Percentiles rank a stretch among this genome's conserved stretches.
phyloP scores from a whole-genome alignment of 2,113 vertebrate genomes.

The Peromyscus leucopus region DNA sequence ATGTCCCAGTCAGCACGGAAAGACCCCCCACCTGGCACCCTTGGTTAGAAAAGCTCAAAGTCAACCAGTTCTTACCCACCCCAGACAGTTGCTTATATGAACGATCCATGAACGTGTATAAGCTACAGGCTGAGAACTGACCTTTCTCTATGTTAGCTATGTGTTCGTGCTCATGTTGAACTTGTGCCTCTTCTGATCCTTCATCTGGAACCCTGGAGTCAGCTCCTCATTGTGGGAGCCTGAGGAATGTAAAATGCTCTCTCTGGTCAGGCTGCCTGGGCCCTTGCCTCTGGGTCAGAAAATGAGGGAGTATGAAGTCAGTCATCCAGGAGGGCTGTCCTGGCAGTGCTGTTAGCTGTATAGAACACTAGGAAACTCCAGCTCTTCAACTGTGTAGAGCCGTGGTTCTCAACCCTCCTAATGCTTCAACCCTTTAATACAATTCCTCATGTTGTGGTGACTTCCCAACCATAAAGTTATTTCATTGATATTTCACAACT shows the following conservation, averaged over 20 bases:
- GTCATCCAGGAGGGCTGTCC: background rate
- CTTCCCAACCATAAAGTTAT: background rate
- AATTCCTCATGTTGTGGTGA: background rate
- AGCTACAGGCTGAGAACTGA: background rate
- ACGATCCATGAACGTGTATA: background rate
- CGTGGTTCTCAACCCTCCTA: background rate
- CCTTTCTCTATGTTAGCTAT: background rate
- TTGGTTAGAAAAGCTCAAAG: background rate
- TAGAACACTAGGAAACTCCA: background rate
- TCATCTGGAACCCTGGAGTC: background rate
- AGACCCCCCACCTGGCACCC: background rate
- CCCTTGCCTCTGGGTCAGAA: background rate
- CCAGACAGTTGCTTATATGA: background rate
- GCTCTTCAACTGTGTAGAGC: background rate
- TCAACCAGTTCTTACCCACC: background rate
- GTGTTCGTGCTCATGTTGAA: background rate
- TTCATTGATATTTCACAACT: background rate
- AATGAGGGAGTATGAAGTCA: fast-evolving
- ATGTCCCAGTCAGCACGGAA: background rate
- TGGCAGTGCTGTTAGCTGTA: background rate
- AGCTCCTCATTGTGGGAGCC: fast-evolving
- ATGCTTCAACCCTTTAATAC: background rate
- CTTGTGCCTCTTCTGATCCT: background rate
- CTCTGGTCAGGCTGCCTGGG: background rate
- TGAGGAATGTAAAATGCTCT: background rate